Percentiles rank a stretch among this genome's conserved stretches.
These are phyloP conservation scores for Cyprinella venusta DNA, from an alignment of 2,797 vertebrate genomes.

Conservation along the genomic window DNA sequence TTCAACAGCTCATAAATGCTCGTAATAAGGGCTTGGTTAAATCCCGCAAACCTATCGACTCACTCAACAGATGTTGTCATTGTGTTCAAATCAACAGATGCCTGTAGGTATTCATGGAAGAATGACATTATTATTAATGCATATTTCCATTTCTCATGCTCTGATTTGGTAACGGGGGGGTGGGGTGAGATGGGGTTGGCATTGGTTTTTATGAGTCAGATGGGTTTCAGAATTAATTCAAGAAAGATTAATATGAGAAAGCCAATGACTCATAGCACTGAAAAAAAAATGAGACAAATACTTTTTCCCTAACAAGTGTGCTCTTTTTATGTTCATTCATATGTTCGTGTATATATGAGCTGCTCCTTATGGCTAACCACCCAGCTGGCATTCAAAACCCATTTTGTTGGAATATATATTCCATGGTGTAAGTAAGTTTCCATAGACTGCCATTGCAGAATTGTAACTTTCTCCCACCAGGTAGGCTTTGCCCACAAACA, in stretches of 20 bases:
- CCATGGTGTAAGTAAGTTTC: neutral
- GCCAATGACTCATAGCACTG: conserved; percentile 33
- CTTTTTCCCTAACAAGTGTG: conserved; percentile 19
- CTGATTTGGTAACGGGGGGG: neutral
- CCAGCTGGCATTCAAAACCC: conserved; percentile 30
- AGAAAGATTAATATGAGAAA: conserved; percentile 42
- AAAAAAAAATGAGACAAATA: conserved; percentile 1
- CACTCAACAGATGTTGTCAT: conserved; percentile 34
- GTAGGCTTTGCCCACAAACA: neutral
- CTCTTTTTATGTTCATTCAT: conserved; percentile 26
- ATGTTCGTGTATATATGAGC: neutral
- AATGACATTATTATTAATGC: conserved; percentile 21
- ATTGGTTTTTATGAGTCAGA: conserved; percentile 19
- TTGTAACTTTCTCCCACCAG: neutral
- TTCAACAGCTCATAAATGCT: conserved; percentile 9
- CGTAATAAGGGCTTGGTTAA: conserved; percentile 9
- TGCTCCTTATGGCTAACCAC: neutral
- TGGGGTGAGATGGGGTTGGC: neutral
- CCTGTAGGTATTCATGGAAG: conserved; percentile 27
- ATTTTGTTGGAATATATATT: neutral
- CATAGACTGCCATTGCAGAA: neutral
- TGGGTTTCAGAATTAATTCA: conserved; percentile 23
- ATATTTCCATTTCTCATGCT: conserved; percentile 36
- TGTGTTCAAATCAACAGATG: conserved; percentile 26
- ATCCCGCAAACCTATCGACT: conserved; percentile 18